Evolutionary conservation across 1,140 invertebrate species (phyloP).

Genomic region (Drosophila pruinosa): DNA sequence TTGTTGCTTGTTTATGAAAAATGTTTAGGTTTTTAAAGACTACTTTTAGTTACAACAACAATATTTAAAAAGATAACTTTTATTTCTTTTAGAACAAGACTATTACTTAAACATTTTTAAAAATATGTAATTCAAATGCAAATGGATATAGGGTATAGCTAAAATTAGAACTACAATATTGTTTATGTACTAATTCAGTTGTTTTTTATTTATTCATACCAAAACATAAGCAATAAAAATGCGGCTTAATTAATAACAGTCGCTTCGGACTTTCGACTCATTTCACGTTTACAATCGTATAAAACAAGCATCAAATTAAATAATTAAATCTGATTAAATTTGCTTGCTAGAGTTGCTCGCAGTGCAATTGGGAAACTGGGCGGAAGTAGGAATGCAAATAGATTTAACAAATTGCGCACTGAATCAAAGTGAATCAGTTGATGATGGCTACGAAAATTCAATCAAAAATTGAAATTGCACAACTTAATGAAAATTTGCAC

Average conservation of each 20-base stretch:
- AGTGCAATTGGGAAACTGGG: background rate
- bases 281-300: conserved; percentile 38
- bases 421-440: conserved; percentile 57
- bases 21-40: too few species aligned
- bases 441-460: conserved; percentile 49
- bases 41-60: too few species aligned
- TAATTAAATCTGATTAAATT: conserved; percentile 75
- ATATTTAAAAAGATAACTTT: too few species aligned
- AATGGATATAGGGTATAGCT: too few species aligned
- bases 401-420: conserved; percentile 75
- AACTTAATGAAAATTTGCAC: conserved; percentile 62
- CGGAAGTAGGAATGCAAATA: conserved; percentile 40
- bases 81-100: too few species aligned
- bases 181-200: conserved; percentile 17
- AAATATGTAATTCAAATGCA: too few species aligned
- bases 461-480: conserved; percentile 59
- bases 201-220: conserved; percentile 60
- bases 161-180: background rate
- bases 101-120: too few species aligned
- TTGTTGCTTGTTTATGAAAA: too few species aligned
- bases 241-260: conserved; percentile 42
- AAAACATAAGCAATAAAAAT: conserved; percentile 5
- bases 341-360: conserved; percentile 35
- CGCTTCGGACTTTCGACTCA: conserved; percentile 14
- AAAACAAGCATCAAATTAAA: conserved; percentile 64